Conservation (phyloP, 2,113 vertebrate species). For the Chionis minor region DNA sequence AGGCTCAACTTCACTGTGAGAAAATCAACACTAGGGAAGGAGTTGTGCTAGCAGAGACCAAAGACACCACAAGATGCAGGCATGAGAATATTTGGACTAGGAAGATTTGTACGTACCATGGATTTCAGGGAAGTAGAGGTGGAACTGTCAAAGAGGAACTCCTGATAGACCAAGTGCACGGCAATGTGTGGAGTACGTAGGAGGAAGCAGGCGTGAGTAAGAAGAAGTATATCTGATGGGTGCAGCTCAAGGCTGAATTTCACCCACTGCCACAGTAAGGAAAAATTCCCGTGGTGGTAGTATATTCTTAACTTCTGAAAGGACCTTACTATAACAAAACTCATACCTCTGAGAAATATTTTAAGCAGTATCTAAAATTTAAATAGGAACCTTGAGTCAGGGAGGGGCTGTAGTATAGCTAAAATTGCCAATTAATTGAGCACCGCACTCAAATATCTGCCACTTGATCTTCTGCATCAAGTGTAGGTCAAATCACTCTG, state of each 20-base stretch:
- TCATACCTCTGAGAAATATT: background rate
- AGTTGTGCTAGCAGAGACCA: background rate
- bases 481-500: background rate
- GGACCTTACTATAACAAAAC: background rate
- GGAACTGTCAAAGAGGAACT: background rate
- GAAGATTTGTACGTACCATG: background rate
- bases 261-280: background rate
- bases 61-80: background rate
- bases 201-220: background rate
- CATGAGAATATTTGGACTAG: background rate
- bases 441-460: background rate
- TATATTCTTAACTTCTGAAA: background rate
- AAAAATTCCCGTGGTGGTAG: background rate
- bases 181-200: background rate
- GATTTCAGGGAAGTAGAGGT: background rate
- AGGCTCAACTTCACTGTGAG: background rate
- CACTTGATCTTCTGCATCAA: background rate
- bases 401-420: background rate
- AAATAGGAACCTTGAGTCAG: background rate
- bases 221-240: background rate
- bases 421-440: background rate
- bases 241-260: background rate
- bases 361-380: constrained; percentile 11
- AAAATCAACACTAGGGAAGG: background rate
- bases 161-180: background rate